phyloP scores from a whole-genome alignment of 2,113 vertebrate genomes.

The Hystrix brachyura region DNA sequence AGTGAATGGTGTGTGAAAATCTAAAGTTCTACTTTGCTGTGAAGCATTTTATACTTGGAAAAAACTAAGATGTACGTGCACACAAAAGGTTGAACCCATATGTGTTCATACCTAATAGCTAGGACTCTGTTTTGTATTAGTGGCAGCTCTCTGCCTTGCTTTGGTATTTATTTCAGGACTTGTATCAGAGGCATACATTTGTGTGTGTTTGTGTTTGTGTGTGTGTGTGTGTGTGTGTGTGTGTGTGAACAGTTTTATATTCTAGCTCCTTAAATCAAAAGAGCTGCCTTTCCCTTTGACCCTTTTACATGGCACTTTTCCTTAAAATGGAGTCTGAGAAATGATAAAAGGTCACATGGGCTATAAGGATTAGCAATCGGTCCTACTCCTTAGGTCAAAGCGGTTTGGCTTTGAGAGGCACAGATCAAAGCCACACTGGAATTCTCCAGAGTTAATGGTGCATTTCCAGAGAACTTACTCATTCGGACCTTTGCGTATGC shows the following conservation, averaged over 20 bases:
- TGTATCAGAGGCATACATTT: neutral
- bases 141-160: neutral
- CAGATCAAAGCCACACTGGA: neutral
- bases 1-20: neutral
- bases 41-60: neutral
- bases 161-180: neutral
- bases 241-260: neutral
- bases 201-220: neutral
- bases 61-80: fast-evolving
- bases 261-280: neutral
- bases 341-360: neutral
- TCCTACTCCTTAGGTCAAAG: neutral
- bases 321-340: constrained; percentile 19
- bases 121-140: neutral
- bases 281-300: neutral
- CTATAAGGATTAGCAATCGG: neutral
- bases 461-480: neutral
- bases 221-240: neutral
- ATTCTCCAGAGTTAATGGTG: neutral
- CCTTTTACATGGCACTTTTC: neutral
- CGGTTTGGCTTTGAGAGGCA: neutral
- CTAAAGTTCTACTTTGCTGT: neutral
- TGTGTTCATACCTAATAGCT: neutral
- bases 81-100: neutral
- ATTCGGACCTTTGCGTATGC: neutral